Conservation (phyloP, 2,888 invertebrate genomes). For the Andricus quercusramuli region DNA sequence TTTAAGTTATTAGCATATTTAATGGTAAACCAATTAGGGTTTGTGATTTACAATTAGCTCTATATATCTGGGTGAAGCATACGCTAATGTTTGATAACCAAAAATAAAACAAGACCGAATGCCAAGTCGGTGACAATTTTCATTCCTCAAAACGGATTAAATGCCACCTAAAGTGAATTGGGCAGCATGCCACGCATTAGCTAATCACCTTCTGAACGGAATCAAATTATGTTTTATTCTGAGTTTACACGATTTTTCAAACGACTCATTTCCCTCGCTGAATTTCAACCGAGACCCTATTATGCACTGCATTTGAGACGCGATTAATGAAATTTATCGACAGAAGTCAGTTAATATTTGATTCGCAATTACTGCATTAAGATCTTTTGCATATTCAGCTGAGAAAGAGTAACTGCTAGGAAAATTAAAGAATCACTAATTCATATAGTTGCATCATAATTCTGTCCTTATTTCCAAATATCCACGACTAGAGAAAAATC, state of each 20-base stretch:
- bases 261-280: slow-evolving; percentile 1
- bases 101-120: slow-evolving; percentile 9
- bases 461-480: neutral
- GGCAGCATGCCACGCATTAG: slow-evolving; percentile 5
- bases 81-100: neutral
- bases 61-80: neutral
- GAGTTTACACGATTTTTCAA: neutral
- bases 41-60: slow-evolving; percentile 1
- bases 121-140: slow-evolving; percentile 35
- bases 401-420: too few relatives aligned
- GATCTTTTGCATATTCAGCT: too few relatives aligned
- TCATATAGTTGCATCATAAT: neutral
- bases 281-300: neutral
- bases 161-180: slow-evolving; percentile 23
- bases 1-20: neutral
- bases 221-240: slow-evolving; percentile 14
- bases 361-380: too few relatives aligned
- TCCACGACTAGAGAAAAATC: neutral
- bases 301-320: neutral
- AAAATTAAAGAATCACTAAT: neutral
- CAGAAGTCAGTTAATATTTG: neutral
- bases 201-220: slow-evolving; percentile 4
- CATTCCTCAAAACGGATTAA: slow-evolving; percentile 34
- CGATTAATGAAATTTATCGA: neutral
- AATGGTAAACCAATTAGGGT: slow-evolving; percentile 16